These are phyloP conservation scores for Triops longicaudatus DNA, from an alignment of 1,140 invertebrate species.

Conservation along the genomic window DNA sequence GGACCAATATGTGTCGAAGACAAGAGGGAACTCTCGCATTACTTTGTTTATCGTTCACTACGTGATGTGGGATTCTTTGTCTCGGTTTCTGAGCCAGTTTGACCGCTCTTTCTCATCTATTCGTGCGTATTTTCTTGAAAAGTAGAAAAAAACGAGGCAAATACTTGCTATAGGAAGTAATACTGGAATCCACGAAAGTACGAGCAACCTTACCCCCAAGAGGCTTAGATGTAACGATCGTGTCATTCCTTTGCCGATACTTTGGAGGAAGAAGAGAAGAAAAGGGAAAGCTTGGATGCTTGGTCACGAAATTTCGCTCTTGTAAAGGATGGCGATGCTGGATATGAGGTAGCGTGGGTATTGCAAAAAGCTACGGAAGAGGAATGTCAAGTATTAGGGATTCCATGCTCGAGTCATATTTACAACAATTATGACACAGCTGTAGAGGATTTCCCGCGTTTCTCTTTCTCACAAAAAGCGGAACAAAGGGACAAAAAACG, in stretches of 20 bases:
- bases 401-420: background rate
- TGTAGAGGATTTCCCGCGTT: background rate
- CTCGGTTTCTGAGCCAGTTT: background rate
- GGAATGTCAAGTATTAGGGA: constrained; percentile 9
- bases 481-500: background rate
- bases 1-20: background rate
- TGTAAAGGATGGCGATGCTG: background rate
- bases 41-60: background rate
- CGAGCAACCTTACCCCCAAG: background rate
- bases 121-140: background rate
- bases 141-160: background rate
- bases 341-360: background rate
- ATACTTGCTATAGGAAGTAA: background rate
- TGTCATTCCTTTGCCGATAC: background rate
- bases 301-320: constrained; percentile 11
- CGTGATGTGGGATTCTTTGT: background rate
- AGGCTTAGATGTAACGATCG: constrained; percentile 2
- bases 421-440: background rate
- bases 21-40: background rate
- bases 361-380: background rate
- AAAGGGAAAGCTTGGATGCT: background rate
- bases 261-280: background rate
- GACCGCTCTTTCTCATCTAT: background rate
- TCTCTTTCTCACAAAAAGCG: background rate
- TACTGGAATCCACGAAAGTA: background rate